Conservation (phyloP, 2,113 vertebrate genomes). For the Tyto alba region DNA sequence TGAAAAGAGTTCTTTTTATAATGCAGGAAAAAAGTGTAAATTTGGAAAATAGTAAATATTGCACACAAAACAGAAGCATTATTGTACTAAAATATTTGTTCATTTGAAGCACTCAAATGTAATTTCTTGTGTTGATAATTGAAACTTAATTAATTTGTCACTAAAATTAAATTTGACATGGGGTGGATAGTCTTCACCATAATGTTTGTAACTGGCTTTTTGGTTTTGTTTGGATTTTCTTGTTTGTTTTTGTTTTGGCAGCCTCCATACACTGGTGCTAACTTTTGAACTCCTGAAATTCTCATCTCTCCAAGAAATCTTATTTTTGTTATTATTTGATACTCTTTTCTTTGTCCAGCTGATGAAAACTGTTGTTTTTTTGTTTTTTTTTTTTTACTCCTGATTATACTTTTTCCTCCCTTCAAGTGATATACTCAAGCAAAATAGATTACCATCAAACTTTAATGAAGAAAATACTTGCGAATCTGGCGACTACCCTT, state of each 20-base stretch:
- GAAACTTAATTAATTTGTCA: not conserved
- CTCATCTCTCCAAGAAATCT: not conserved
- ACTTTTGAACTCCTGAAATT: not conserved
- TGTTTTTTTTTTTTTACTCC: not conserved
- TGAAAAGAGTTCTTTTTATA: not conserved
- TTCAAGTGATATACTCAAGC: not conserved
- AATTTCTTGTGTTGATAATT: not conserved
- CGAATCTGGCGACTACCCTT: not conserved
- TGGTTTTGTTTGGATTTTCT: not conserved
- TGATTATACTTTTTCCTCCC: not conserved
- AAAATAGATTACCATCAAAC: not conserved
- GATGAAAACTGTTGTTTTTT: too few species aligned
- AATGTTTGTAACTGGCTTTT: not conserved
- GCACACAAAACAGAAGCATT: not conserved
- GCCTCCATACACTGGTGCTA: not conserved
- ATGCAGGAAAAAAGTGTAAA: not conserved
- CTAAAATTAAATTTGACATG: not conserved
- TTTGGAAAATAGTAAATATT: not conserved
- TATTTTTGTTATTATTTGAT: not conserved
- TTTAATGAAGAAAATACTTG: not conserved
- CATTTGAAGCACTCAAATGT: not conserved
- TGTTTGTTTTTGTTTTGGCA: not conserved
- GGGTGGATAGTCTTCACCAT: not conserved
- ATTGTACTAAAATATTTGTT: not conserved
- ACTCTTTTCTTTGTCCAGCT: not conserved